phyloP scores from a whole-genome alignment of 2,888 invertebrate genomes.

The Neelides folsomi region DNA sequence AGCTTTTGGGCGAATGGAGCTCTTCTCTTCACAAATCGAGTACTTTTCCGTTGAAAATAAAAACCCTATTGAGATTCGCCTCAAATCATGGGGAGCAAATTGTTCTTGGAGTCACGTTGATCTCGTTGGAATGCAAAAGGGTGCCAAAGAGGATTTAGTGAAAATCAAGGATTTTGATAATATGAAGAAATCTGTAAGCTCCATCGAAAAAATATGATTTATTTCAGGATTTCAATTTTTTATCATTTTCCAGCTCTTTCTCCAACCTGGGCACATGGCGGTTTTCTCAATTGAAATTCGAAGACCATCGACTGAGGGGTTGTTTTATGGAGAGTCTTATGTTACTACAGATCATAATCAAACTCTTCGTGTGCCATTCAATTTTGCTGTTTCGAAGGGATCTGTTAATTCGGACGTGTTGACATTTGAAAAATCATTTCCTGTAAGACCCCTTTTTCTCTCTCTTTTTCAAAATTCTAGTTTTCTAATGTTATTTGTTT shows the following conservation, averaged over 20 bases:
- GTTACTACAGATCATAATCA: constrained; percentile 58
- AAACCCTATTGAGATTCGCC: constrained; percentile 57
- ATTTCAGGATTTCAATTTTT: constrained; percentile 11
- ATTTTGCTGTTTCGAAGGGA: constrained; percentile 61
- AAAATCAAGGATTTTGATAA: constrained; percentile 30
- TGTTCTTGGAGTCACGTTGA: constrained; percentile 47
- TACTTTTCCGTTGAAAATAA: constrained; percentile 58
- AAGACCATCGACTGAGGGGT: constrained; percentile 53
- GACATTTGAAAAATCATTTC: constrained; percentile 64
- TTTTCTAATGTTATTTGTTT: neutral
- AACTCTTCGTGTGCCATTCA: constrained; percentile 52
- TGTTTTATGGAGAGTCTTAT: constrained; percentile 53
- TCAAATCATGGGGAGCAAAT: constrained; percentile 49
- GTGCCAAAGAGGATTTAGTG: constrained; percentile 35
- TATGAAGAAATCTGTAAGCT: constrained; percentile 30
- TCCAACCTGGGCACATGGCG: constrained; percentile 50
- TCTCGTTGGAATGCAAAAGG: constrained; percentile 49
- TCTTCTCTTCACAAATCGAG: constrained; percentile 53
- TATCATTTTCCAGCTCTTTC: constrained; percentile 41
- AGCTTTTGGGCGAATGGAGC: constrained; percentile 53
- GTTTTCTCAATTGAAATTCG: constrained; percentile 58
- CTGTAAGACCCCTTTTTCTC: constrained; percentile 46
- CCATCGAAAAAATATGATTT: constrained; percentile 2
- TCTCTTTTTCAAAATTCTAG: neutral
- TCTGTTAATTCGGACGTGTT: constrained; percentile 54